These are phyloP conservation scores for Platysteira castanea DNA, from an alignment of 2,113 vertebrate species.

Conservation along the genomic window DNA sequence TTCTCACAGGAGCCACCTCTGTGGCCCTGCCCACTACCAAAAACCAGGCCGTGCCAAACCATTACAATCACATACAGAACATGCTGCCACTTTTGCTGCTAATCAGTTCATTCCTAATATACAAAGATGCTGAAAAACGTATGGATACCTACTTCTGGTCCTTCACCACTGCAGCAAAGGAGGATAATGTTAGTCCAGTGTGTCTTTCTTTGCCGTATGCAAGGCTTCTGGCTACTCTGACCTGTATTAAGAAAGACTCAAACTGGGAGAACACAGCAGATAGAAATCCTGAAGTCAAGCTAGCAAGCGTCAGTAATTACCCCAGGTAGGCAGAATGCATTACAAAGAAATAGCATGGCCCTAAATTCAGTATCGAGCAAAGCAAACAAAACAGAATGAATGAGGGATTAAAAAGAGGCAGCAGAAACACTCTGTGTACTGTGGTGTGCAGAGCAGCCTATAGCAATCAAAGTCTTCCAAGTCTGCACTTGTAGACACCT, in stretches of 20 bases:
- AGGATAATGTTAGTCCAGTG: neutral
- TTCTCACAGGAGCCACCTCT: too few relatives aligned
- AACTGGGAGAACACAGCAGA: neutral
- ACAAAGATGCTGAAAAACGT: neutral
- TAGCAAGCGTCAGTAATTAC: neutral
- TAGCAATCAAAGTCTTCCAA: neutral
- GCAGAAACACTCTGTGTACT: neutral
- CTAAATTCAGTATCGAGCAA: neutral
- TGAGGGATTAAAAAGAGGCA: neutral
- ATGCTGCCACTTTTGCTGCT: neutral
- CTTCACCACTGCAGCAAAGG: neutral
- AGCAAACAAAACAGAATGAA: neutral
- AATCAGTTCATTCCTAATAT: neutral
- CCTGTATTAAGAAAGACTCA: rapidly evolving
- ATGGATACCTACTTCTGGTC: neutral
- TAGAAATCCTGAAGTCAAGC: neutral
- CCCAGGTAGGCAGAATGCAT: neutral
- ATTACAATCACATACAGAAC: neutral
- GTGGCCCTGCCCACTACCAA: too few relatives aligned
- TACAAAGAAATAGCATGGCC: neutral
- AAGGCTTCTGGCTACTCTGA: neutral
- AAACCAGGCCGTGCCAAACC: too few relatives aligned
- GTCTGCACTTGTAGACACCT: neutral
- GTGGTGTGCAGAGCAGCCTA: neutral
- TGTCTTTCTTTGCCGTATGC: rapidly evolving